Evolutionary conservation across 2,797 vertebrate species (phyloP).

Genomic region (Ambastaia sidthimunki): DNA sequence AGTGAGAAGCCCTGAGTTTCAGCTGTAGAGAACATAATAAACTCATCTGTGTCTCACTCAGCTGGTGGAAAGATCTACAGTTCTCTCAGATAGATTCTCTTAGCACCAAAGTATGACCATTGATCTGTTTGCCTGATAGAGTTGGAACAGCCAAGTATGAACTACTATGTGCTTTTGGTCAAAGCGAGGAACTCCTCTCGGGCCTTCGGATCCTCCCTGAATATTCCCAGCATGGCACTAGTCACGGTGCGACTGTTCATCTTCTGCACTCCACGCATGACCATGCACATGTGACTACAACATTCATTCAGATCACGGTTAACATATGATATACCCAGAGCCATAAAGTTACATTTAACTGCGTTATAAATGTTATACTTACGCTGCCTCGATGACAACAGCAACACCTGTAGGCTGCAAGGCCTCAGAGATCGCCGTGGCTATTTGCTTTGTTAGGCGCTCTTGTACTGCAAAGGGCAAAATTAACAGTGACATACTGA

Average conservation of each 20-base stretch:
- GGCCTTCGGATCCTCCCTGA: constrained; percentile 82
- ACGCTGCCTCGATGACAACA: constrained; percentile 82
- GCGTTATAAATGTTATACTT: constrained; percentile 62
- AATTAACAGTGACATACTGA: constrained; percentile 11
- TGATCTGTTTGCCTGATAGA: constrained; percentile 13
- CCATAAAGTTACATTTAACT: neutral
- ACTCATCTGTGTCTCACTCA: constrained; percentile 5
- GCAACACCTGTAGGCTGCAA: constrained; percentile 81
- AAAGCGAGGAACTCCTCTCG: constrained; percentile 81
- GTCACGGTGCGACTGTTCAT: constrained; percentile 82
- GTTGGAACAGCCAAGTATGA: neutral
- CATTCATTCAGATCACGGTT: constrained; percentile 12
- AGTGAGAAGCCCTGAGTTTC: constrained; percentile 38
- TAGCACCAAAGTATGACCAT: constrained; percentile 41
- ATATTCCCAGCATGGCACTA: constrained; percentile 81
- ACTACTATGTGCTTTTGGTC: constrained; percentile 64
- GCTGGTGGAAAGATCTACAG: constrained; percentile 26
- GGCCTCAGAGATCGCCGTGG: constrained; percentile 78
- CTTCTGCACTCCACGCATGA: constrained; percentile 86
- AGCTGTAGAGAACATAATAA: constrained; percentile 13
- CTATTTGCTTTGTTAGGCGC: constrained; percentile 85
- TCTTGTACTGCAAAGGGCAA: constrained; percentile 77
- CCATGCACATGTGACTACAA: constrained; percentile 82
- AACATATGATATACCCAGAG: neutral
- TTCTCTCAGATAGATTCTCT: constrained; percentile 36